Conservation (phyloP, 2,113 vertebrate genomes). For the Lophius piscatorius region DNA sequence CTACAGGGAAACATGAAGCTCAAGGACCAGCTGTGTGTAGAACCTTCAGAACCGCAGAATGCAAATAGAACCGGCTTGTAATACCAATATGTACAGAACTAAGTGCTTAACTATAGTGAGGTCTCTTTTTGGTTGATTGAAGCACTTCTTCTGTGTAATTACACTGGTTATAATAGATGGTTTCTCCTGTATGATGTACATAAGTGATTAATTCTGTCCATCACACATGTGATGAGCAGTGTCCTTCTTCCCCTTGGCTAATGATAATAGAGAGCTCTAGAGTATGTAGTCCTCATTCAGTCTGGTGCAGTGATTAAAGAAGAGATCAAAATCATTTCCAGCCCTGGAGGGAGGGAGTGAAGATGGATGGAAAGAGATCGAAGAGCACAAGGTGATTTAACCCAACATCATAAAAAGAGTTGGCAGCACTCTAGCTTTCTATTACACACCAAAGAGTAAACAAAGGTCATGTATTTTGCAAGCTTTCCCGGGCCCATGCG, state of each 20-base stretch:
- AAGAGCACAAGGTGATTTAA: slow-evolving; percentile 55
- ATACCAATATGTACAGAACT: slow-evolving; percentile 71
- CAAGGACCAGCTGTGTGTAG: slow-evolving; percentile 71
- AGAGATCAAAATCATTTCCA: slow-evolving; percentile 56
- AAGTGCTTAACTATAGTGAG: slow-evolving; percentile 55
- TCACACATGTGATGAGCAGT: slow-evolving; percentile 57
- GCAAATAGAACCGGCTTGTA: slow-evolving; percentile 65
- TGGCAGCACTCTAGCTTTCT: slow-evolving; percentile 57
- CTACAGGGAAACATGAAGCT: slow-evolving; percentile 74
- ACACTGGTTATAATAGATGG: slow-evolving; percentile 58
- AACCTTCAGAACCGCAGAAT: slow-evolving; percentile 66
- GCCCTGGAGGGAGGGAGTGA: slow-evolving; percentile 29
- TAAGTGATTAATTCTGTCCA: slow-evolving; percentile 71
- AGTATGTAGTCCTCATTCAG: slow-evolving; percentile 62
- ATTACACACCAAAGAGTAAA: slow-evolving; percentile 63
- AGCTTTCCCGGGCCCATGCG: slow-evolving; percentile 36
- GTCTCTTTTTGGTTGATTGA: slow-evolving; percentile 61
- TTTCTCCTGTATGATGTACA: slow-evolving; percentile 54
- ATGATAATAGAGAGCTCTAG: slow-evolving; percentile 70
- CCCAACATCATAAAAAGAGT: slow-evolving; percentile 47
- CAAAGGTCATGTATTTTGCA: slow-evolving; percentile 55
- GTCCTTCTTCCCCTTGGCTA: slow-evolving; percentile 55
- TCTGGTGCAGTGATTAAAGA: slow-evolving; percentile 67
- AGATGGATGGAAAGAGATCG: slow-evolving; percentile 31
- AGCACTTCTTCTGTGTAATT: slow-evolving; percentile 56